Evolutionary conservation across 2,113 vertebrate genomes (phyloP).

Genomic region (Hippolais icterina): DNA sequence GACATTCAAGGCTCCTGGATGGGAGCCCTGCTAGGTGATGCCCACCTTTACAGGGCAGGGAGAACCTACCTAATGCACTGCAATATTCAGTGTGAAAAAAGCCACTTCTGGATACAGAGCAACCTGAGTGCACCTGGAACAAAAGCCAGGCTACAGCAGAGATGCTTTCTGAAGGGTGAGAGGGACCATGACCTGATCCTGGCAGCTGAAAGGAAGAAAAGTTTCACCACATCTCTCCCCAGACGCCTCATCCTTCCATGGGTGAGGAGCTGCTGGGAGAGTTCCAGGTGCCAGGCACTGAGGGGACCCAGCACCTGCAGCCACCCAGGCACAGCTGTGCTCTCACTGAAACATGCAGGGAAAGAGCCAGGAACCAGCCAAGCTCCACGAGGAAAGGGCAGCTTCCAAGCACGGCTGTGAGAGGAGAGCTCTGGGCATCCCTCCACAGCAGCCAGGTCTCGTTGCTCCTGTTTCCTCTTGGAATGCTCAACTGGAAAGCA

Average conservation of each 20-base stretch:
- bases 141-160: background rate
- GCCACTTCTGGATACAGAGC: background rate
- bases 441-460: background rate
- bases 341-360: accelerated
- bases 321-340: background rate
- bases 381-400: background rate
- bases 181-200: background rate
- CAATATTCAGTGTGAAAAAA: accelerated
- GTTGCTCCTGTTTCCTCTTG: background rate
- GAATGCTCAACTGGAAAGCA: background rate
- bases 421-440: background rate
- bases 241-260: background rate
- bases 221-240: accelerated
- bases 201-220: background rate
- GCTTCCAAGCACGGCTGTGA: accelerated
- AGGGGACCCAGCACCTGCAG: background rate
- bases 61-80: background rate
- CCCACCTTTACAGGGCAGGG: background rate
- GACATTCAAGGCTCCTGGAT: accelerated
- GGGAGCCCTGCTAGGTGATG: background rate
- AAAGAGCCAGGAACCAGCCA: background rate
- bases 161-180: background rate
- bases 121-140: accelerated
- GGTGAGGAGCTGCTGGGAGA: background rate
- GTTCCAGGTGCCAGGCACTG: background rate